Percentiles rank a stretch among this genome's conserved stretches.
Evolutionary conservation across 2,888 invertebrate species (phyloP).

Genomic region (Antheraea assamensis): DNA sequence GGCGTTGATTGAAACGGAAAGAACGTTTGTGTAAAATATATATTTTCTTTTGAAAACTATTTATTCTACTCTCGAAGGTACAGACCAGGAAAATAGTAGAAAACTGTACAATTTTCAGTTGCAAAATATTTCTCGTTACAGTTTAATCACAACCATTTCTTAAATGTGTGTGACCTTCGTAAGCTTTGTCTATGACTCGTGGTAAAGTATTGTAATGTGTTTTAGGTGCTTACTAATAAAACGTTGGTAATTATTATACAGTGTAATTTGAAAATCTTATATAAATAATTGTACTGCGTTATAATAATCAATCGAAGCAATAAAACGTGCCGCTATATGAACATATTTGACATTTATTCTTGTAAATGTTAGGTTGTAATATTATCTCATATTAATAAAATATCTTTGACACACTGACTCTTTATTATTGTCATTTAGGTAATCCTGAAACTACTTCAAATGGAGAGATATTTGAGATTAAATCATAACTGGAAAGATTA

Average conservation of each 20-base stretch:
- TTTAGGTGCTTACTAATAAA: not conserved
- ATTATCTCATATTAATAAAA: not conserved
- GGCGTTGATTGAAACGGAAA: no score
- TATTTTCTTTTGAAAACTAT: no score
- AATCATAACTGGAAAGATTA: not conserved
- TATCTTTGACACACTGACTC: not conserved
- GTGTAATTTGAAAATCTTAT: not conserved
- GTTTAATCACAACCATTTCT: no score
- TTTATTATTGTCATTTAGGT: not conserved
- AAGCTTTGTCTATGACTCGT: no score
- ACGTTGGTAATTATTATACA: no score
- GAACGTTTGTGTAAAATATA: no score
- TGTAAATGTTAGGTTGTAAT: not conserved
- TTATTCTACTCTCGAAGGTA: no score
- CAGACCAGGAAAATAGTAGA: no score
- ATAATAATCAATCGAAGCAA: not conserved
- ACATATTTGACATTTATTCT: not conserved
- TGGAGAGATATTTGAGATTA: not conserved
- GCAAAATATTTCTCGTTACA: no score
- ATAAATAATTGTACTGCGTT: not conserved
- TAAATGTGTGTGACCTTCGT: no score
- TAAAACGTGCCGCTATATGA: not conserved
- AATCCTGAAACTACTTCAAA: not conserved
- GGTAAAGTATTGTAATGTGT: no score
- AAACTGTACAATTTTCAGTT: no score